These are phyloP conservation scores for Varanus komodoensis DNA, from an alignment of 2,113 vertebrate genomes.

Conservation along the genomic window DNA sequence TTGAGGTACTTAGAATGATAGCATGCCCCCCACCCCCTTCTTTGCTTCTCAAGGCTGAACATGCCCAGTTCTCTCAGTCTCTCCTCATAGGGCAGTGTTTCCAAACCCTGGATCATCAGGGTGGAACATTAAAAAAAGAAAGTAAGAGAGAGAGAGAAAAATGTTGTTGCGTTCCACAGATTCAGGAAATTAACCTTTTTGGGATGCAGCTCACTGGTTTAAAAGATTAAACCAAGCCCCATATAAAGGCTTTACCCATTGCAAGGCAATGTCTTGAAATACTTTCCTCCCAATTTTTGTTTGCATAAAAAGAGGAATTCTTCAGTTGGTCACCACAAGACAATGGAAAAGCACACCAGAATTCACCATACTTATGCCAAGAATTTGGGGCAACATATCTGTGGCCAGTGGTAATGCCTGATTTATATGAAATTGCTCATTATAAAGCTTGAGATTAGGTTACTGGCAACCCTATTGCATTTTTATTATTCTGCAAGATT, in stretches of 20 bases:
- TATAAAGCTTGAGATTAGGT: constrained; percentile 53
- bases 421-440: constrained; percentile 51
- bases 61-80: no score
- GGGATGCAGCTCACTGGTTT: constrained; percentile 41
- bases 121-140: background rate
- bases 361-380: constrained; percentile 17
- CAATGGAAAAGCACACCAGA: constrained; percentile 57
- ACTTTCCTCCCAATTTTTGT: constrained; percentile 53
- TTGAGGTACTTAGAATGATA: no score
- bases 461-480: constrained; percentile 20
- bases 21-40: no score
- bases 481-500: constrained; percentile 46
- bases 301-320: constrained; percentile 37
- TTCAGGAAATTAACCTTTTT: constrained; percentile 10
- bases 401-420: constrained; percentile 17
- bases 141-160: no score
- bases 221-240: background rate
- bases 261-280: rapidly evolving
- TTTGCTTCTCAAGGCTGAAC: no score
- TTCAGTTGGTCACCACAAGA: constrained; percentile 56
- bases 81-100: no score
- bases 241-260: constrained; percentile 44
- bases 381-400: constrained; percentile 35
- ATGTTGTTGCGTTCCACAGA: background rate
- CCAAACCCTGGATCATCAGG: no score